phyloP scores from a whole-genome alignment of 1,140 invertebrate species.

The Bombyx mandarina region DNA sequence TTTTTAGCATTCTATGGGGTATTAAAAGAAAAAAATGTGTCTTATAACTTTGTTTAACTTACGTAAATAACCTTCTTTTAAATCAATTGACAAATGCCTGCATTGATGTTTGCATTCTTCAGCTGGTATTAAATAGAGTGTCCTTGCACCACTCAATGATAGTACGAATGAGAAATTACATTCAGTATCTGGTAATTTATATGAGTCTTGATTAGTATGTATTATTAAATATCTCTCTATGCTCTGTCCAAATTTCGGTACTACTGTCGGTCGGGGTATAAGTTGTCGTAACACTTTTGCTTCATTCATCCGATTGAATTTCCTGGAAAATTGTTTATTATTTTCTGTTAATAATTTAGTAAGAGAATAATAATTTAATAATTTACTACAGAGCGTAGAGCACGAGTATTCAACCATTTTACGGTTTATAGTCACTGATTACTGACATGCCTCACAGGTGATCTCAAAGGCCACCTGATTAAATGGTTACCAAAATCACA shows the following conservation, averaged over 20 bases:
- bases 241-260: conserved; percentile 76
- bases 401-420: no score
- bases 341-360: neutral
- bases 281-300: conserved; percentile 75
- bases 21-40: conserved; percentile 2
- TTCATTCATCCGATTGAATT: conserved; percentile 79
- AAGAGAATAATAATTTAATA: no score
- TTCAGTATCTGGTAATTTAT: conserved; percentile 80
- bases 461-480: no score
- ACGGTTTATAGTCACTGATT: no score
- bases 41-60: conserved; percentile 51
- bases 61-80: conserved; percentile 79
- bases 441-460: no score
- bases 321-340: conserved; percentile 66
- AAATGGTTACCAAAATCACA: no score
- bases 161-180: conserved; percentile 82
- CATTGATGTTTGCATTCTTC: conserved; percentile 78
- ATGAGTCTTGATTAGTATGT: conserved; percentile 73
- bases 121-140: conserved; percentile 77
- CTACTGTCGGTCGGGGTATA: conserved; percentile 75
- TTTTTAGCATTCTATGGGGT: neutral
- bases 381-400: no score
- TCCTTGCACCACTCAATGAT: conserved; percentile 76
- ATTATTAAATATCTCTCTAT: conserved; percentile 81
- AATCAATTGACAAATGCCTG: conserved; percentile 73